Conservation (phyloP, 2,888 invertebrate genomes). For the Oligia latruncula region DNA sequence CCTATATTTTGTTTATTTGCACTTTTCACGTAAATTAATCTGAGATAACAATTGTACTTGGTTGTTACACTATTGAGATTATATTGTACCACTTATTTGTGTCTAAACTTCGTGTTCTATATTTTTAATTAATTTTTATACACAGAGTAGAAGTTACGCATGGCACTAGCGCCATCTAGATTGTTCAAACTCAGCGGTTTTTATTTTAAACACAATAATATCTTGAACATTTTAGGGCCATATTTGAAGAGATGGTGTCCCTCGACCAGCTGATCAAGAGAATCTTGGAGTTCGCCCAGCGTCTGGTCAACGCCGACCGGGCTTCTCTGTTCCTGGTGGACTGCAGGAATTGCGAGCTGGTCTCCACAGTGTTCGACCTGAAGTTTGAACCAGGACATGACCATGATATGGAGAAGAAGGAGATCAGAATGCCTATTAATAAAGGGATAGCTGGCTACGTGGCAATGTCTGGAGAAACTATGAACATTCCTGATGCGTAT, state of each 20-base stretch:
- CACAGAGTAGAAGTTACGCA: no score
- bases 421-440: constrained; percentile 93
- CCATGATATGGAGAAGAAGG: constrained; percentile 82
- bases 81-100: no score
- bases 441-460: constrained; percentile 96
- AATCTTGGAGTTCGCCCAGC: constrained; percentile 95
- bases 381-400: constrained; percentile 76
- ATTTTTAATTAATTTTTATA: no score
- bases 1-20: no score
- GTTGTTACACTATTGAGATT: no score
- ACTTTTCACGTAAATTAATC: no score
- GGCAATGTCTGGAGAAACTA: constrained; percentile 93
- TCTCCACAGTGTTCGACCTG: constrained; percentile 95
- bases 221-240: constrained; percentile 91
- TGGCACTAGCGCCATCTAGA: no score
- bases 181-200: not conserved
- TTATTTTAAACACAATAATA: not conserved
- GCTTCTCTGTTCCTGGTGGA: constrained; percentile 96
- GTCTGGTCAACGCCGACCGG: constrained; percentile 95
- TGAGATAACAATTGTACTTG: no score
- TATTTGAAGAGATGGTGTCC: constrained; percentile 96
- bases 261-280: constrained; percentile 95
- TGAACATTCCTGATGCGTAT: constrained; percentile 96
- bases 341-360: constrained; percentile 92
- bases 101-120: no score